These are phyloP conservation scores for Chaetophractus vellerosus DNA, from an alignment of 2,797 vertebrate genomes.

Conservation along the genomic window DNA sequence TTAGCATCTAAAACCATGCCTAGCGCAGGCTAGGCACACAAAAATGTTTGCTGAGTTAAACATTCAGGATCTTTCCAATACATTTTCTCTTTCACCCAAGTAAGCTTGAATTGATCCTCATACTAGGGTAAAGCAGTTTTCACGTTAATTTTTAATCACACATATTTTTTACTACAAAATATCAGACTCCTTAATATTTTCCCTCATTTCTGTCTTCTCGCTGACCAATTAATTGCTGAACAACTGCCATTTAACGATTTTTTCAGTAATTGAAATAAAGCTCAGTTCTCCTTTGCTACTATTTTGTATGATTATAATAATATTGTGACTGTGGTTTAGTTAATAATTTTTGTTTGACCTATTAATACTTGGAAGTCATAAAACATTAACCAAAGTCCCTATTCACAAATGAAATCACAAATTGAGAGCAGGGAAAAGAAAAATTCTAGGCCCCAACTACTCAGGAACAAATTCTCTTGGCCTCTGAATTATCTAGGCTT, in stretches of 20 bases:
- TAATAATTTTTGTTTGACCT: constrained; percentile 52
- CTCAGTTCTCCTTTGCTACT: constrained; percentile 50
- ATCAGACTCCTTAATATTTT: not conserved
- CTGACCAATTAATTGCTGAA: constrained; percentile 37
- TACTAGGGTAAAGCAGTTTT: not conserved
- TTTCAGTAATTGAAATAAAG: constrained; percentile 44
- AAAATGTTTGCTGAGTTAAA: not conserved
- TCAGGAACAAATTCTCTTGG: constrained; percentile 31
- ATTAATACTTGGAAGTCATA: constrained; percentile 50
- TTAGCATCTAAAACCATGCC: not conserved
- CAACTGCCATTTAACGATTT: constrained; percentile 33
- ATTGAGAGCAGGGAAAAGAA: constrained; percentile 17
- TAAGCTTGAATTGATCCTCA: not conserved
- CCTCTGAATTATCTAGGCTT: constrained; percentile 27
- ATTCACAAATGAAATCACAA: constrained; percentile 40
- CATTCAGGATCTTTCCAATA: not conserved
- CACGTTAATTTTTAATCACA: not conserved
- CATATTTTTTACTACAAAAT: not conserved
- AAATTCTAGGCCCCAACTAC: not conserved
- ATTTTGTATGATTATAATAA: not conserved
- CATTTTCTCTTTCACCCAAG: not conserved
- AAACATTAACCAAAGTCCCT: constrained; percentile 40
- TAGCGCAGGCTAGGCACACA: not conserved
- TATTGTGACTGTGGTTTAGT: not conserved
- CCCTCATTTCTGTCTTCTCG: not conserved